Conservation (phyloP, 2,888 invertebrate genomes). For the Zygaena filipendulae region DNA sequence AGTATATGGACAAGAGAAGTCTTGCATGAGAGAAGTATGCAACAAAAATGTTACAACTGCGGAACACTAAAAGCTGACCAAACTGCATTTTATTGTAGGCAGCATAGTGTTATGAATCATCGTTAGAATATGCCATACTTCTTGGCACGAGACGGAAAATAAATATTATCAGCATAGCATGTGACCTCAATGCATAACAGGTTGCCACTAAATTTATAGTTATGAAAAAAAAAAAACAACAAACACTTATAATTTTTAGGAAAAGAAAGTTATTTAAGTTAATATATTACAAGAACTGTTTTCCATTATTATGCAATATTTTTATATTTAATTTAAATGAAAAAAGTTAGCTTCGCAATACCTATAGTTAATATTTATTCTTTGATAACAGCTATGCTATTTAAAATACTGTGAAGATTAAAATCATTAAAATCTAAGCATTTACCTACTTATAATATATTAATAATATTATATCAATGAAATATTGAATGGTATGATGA, state of each 20-base stretch:
- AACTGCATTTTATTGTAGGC: slow-evolving; percentile 47
- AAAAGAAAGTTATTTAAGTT: no score
- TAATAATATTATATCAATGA: no score
- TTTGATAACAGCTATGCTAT: no score
- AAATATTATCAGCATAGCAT: slow-evolving; percentile 30
- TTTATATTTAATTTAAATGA: no score
- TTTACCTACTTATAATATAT: no score
- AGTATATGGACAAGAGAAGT: no score
- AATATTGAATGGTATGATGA: no score
- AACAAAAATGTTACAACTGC: slow-evolving; percentile 7
- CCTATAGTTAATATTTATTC: no score
- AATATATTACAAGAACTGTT: no score
- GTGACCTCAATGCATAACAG: slow-evolving; percentile 27
- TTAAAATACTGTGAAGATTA: slow-evolving; percentile 9
- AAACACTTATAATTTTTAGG: slow-evolving; percentile 1
- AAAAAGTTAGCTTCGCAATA: no score
- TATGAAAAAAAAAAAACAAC: slow-evolving; percentile 2
- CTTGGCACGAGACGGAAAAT: slow-evolving; percentile 47
- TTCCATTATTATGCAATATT: no score
- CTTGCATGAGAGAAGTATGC: no score
- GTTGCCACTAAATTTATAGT: slow-evolving; percentile 6
- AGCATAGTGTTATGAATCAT: slow-evolving; percentile 51
- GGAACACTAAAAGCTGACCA: slow-evolving; percentile 34
- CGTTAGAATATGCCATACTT: slow-evolving; percentile 30
- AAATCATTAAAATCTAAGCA: slow-evolving; percentile 13